Evolutionary conservation across 2,797 vertebrate species (phyloP).

Genomic region (Phrynocephalus vlangalii): DNA sequence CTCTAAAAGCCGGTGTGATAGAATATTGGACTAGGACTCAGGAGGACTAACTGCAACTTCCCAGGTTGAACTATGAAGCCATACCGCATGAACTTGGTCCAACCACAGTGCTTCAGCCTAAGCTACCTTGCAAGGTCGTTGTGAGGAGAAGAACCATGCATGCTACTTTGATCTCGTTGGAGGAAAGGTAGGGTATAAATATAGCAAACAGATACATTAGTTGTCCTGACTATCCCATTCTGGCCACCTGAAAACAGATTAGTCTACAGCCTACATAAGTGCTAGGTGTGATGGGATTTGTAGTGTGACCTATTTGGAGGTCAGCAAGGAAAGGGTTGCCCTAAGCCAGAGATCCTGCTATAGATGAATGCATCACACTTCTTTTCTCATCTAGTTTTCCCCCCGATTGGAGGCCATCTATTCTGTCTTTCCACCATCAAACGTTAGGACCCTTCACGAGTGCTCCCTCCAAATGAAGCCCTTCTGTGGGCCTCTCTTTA

Average conservation of each 20-base stretch:
- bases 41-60: too few species aligned
- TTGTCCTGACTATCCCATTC: neutral
- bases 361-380: too few species aligned
- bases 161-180: too few species aligned
- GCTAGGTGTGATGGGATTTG: neutral
- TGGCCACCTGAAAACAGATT: neutral
- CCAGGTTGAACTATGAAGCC: too few species aligned
- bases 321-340: neutral
- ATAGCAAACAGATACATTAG: too few species aligned
- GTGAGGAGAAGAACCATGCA: too few species aligned
- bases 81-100: too few species aligned
- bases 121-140: too few species aligned
- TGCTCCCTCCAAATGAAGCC: neutral
- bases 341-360: neutral
- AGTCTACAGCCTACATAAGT: neutral
- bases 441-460: neutral
- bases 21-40: too few species aligned
- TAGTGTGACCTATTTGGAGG: neutral
- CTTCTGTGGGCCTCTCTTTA: neutral
- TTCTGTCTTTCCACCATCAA: neutral
- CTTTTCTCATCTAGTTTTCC: neutral
- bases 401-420: neutral
- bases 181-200: too few species aligned
- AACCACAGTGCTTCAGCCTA: too few species aligned
- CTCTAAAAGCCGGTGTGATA: too few species aligned